Percentiles rank a stretch among this genome's conserved stretches.
Evolutionary conservation across 2,888 invertebrate genomes (phyloP).

Genomic region (Stegana nigrithorax): DNA sequence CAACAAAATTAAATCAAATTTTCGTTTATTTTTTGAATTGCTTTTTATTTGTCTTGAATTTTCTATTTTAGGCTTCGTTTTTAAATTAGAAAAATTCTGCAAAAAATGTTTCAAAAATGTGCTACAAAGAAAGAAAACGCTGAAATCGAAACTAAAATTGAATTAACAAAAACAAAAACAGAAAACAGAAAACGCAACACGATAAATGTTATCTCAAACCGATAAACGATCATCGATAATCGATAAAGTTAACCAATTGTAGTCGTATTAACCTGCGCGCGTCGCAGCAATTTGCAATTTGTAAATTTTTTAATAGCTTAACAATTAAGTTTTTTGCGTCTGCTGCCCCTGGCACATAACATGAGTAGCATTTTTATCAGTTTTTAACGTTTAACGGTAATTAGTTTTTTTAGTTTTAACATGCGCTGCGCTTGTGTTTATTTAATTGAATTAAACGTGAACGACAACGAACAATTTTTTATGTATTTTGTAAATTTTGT

Average conservation of each 20-base stretch:
- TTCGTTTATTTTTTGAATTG: background rate
- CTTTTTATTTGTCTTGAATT: slow-evolving; percentile 46
- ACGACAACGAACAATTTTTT: background rate
- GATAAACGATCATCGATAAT: too few relatives aligned
- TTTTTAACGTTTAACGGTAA: too few relatives aligned
- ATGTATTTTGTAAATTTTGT: background rate
- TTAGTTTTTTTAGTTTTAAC: slow-evolving; percentile 8
- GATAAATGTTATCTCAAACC: too few relatives aligned
- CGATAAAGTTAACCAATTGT: too few relatives aligned
- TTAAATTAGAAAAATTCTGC: slow-evolving; percentile 65
- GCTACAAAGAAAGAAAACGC: slow-evolving; percentile 32
- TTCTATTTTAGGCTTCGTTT: slow-evolving; percentile 64
- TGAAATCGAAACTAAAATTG: slow-evolving; percentile 13
- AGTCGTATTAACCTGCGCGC: too few relatives aligned
- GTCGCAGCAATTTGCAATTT: too few relatives aligned
- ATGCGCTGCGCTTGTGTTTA: background rate
- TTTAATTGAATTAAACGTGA: background rate
- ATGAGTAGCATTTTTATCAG: too few relatives aligned
- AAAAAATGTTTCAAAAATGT: slow-evolving; percentile 31
- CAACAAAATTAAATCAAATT: slow-evolving; percentile 1
- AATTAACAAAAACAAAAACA: too few relatives aligned
- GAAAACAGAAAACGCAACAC: background rate
- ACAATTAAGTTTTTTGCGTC: too few relatives aligned
- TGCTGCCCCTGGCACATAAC: too few relatives aligned
- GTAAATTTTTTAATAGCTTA: too few relatives aligned